phyloP scores from a whole-genome alignment of 2,113 vertebrate genomes.

The Trogon melanurus region DNA sequence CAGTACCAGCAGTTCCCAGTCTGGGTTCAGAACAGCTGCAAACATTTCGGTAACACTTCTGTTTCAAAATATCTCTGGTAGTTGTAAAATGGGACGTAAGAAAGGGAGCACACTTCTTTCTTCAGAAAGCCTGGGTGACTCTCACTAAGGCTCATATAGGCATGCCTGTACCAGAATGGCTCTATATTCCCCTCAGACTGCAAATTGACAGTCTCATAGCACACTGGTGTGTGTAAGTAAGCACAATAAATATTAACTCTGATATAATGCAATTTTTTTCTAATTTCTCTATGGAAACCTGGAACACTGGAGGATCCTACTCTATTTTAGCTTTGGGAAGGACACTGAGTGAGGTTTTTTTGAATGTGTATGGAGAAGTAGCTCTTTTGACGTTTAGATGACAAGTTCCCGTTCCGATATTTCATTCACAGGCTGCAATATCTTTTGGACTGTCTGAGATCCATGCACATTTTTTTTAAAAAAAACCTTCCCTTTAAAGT shows the following conservation, averaged over 20 bases:
- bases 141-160: not conserved
- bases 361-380: not conserved
- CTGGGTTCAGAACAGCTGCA: not conserved
- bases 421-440: not conserved
- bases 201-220: not conserved
- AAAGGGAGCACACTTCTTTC: not conserved
- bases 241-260: not conserved
- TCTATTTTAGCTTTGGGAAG: not conserved
- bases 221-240: not conserved
- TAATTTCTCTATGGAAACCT: not conserved
- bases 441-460: not conserved
- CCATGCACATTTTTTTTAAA: not conserved
- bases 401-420: not conserved
- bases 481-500: not conserved
- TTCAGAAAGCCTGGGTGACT: not conserved
- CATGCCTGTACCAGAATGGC: not conserved
- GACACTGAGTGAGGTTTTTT: accelerated
- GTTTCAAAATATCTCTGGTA: not conserved
- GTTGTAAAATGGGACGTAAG: not conserved
- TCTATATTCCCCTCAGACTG: not conserved
- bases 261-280: not conserved
- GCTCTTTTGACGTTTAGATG: not conserved
- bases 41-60: not conserved
- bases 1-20: not conserved
- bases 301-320: not conserved